Evolutionary conservation across 2,888 invertebrate species (phyloP).

Genomic region (Trissolcus brochymenae): DNA sequence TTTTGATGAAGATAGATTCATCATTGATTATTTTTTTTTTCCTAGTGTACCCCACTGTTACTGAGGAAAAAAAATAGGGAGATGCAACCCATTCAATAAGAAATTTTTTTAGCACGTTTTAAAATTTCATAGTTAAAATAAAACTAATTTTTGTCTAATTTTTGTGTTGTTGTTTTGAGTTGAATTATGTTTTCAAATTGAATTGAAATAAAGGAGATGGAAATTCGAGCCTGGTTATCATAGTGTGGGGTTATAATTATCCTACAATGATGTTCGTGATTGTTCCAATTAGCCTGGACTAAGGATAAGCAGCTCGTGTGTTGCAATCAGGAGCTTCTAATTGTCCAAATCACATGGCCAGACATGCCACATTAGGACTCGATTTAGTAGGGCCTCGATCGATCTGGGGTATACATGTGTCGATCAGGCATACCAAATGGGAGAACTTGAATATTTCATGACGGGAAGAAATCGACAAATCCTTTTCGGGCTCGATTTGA

Average conservation of each 20-base stretch:
- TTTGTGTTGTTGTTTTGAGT: neutral
- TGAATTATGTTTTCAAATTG: neutral
- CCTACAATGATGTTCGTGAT: constrained; percentile 15
- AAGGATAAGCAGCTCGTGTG: constrained; percentile 1
- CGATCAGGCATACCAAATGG: constrained; percentile 27
- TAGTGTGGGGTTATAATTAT: constrained; percentile 24
- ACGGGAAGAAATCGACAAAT: constrained; percentile 44
- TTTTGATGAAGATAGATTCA: too few species aligned
- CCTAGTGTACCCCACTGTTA: too few species aligned
- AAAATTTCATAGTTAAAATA: too few species aligned
- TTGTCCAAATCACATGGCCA: constrained; percentile 9
- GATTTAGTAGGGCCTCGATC: constrained; percentile 20
- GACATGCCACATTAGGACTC: constrained; percentile 19
- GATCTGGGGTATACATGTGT: constrained; percentile 17
- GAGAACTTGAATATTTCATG: constrained; percentile 42
- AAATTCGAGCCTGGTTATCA: constrained; percentile 13
- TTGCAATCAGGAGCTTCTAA: constrained; percentile 15
- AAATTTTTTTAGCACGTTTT: too few species aligned
- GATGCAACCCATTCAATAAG: too few species aligned
- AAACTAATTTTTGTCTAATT: too few species aligned
- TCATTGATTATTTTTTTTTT: too few species aligned
- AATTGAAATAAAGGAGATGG: neutral
- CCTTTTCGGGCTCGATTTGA: constrained; percentile 31
- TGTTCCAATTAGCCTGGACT: constrained; percentile 16
- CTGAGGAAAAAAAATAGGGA: too few species aligned